Evolutionary conservation across 2,888 invertebrate species (phyloP), one percentile per base, ranked within the genome.

Genomic region (Teleogryllus oceanicus): DNA sequence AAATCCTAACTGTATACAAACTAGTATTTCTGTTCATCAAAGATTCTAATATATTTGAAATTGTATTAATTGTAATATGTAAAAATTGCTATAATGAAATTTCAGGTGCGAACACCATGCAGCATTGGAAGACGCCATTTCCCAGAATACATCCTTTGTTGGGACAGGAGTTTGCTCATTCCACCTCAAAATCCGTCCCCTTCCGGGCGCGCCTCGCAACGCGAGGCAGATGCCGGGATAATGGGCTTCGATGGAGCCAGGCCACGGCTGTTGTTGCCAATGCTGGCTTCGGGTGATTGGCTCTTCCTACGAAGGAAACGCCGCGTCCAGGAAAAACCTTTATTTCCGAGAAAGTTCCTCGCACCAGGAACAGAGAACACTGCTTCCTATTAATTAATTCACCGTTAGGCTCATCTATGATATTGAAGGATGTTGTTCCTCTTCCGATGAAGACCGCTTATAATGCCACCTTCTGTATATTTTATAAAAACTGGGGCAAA

Each of bases 331-430:
- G 62, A 62, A 16, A 62, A 62, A 13, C 62, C 16, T 62, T n/a
- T 13, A 62, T 62, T 18, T 62, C 62, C 13, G n/a, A 62, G 62
- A 62, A 62, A 37, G 37, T 37, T 37, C 8, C 37, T 11, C 16
- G 16, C 13, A 4, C 62, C 8, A 13, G 13, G 62, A n/a, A 62
- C 16, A 5, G 12, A 13, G 62, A 62, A n/a, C 62, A 5, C 5
- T 62, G 62, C 62, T 62, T 62, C n/a, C 62, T 62, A 62, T 62
- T 62, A 62, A n/a, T 62, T 62, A 62, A n/a, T 62, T 62, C n/a
- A 62, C 62, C 62, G 62, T 62, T 62, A 62, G 62, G 13, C 62
- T 62, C n/a, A 62, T 62, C 62, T 62, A 18, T n/a, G 62, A 4
- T n/a, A 62, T 62, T n/a, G 62, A 62, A 13, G 16, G 62, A 62